Evolutionary conservation across 2,113 vertebrate genomes (phyloP), one percentile per base, ranked within the genome.

Genomic region (Amia ocellicauda): DNA sequence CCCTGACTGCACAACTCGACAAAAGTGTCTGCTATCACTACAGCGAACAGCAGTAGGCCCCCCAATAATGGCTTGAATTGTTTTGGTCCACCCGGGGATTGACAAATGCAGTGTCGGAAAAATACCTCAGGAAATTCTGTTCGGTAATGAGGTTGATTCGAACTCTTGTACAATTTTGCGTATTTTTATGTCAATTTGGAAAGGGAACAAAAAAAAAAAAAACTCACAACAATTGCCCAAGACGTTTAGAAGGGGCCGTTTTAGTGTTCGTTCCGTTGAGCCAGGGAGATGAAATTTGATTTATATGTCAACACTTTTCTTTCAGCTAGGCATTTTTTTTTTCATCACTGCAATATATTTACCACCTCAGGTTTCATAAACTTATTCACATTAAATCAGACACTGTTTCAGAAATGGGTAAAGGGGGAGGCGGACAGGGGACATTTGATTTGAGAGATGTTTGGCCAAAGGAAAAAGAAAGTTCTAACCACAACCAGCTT

Each of bases 361-460:
- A 26, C 64, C 42, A 71, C 66, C 17, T 74, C 69, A 59, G 64
- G 69, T 74, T 76, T 74, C 74, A 72, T 58, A 47, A 72, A 70
- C 58, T 64, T 26, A 60, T 61, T 66, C 67, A 60, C 53, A 60
- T 63, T 67, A 77, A 76, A 75, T 66, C 47, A 45, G 67, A 80
- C 58, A 69, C 74, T 61, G n/a, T n/a, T n/a, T n/a, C n/a, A n/a
- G n/a, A 71, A 71, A 77, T 75, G 75, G 68, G 69, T 72, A 62
- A 70, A 75, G 27, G 72, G 55, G 22, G 69, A 63, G 31, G n/a
- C 5, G 11, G 31, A 7, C 5, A 36, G 74, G 27, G 72, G 59
- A 22, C 69, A 63, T 69, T 62, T 54, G 63, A 70, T 70, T 69
- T 66, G 68, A 69, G 61, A 71, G 64, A 70, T 74, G 68, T 72